phyloP scores from a whole-genome alignment of 2,888 invertebrate species.

The Standfussiana lucernea region DNA sequence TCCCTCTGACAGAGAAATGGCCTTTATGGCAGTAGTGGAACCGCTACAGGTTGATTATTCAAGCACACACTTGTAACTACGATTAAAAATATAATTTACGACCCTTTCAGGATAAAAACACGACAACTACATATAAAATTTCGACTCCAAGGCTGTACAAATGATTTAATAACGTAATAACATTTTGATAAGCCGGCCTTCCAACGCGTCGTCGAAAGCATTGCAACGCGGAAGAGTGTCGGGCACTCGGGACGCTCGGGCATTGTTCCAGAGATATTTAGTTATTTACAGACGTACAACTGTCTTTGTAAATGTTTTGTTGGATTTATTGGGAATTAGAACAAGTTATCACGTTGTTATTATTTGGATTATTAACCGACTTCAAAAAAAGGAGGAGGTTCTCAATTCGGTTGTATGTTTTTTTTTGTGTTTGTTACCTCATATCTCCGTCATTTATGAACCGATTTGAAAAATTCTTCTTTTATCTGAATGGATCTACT shows the following conservation, averaged over 20 bases:
- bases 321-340: conserved; percentile 49
- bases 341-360: conserved; percentile 48
- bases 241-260: conserved; percentile 62
- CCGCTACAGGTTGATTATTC: not conserved
- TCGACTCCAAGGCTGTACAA: conserved; percentile 26
- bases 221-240: conserved; percentile 63
- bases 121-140: conserved; percentile 12
- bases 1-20: not conserved
- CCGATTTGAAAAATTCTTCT: too few relatives aligned
- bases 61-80: not conserved
- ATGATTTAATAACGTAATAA: conserved; percentile 50
- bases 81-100: conserved; percentile 4
- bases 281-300: conserved; percentile 67
- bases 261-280: conserved; percentile 78
- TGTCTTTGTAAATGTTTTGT: conserved; percentile 63
- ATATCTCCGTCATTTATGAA: too few relatives aligned
- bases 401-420: too few relatives aligned
- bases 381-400: too few relatives aligned
- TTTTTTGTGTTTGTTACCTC: too few relatives aligned
- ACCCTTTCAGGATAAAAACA: conserved; percentile 18
- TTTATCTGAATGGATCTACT: too few relatives aligned
- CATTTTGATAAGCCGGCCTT: conserved; percentile 63
- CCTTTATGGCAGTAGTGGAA: not conserved
- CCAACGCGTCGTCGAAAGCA: conserved; percentile 46
- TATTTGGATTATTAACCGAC: conserved; percentile 6